phyloP scores from a whole-genome alignment of 2,888 invertebrate genomes.

The Agonum fuliginosum region DNA sequence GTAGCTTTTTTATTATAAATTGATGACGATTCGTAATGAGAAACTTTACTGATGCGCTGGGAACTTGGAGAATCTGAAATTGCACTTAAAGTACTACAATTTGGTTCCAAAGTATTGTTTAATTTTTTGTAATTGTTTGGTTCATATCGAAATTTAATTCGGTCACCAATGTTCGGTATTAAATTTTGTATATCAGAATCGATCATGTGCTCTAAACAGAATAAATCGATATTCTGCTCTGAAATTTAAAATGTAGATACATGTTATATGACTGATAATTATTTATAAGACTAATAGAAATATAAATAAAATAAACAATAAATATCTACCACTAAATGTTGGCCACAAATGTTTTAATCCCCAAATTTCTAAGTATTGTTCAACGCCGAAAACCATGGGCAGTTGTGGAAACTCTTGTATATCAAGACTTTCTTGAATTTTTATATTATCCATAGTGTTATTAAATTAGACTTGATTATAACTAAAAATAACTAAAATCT shows the following conservation, averaged over 20 bases:
- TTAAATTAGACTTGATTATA: too few species aligned
- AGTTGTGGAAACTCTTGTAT: too few species aligned
- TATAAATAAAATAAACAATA: neutral
- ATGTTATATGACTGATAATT: too few species aligned
- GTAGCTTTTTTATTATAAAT: too few species aligned
- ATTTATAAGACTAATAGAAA: neutral
- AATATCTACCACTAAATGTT: conserved; percentile 5
- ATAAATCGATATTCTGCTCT: conserved; percentile 1
- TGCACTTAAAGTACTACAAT: neutral
- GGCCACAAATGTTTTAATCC: conserved; percentile 3
- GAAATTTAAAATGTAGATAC: neutral
- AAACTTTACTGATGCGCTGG: too few species aligned
- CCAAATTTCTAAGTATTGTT: conserved; percentile 1
- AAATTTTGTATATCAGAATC: neutral
- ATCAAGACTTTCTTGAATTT: too few species aligned
- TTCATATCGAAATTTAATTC: neutral
- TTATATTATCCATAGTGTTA: too few species aligned
- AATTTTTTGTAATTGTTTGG: conserved; percentile 7
- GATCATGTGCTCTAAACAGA: conserved; percentile 1
- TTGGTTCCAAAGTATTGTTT: neutral
- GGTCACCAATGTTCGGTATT: neutral
- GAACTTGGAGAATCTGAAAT: neutral
- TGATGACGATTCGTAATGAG: too few species aligned
- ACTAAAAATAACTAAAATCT: neutral
- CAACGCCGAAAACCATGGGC: neutral